Evolutionary conservation across 2,797 vertebrate genomes (phyloP).

Genomic region (Acipenser oxyrinchus): DNA sequence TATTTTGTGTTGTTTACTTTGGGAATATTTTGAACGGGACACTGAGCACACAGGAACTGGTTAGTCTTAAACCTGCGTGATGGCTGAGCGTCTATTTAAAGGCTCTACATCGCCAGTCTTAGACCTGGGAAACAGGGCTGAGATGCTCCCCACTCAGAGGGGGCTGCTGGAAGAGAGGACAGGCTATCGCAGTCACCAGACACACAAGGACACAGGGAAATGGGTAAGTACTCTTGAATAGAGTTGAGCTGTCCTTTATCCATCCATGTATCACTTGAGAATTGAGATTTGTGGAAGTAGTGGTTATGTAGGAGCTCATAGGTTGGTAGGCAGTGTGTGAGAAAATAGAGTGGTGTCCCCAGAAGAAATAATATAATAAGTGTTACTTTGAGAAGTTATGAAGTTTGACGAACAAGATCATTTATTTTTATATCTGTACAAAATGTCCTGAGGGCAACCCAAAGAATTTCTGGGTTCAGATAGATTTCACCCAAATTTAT

Average conservation of each 20-base stretch:
- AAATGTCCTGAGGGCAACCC: no score
- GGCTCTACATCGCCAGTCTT: slow-evolving; percentile 31
- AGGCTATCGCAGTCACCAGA: slow-evolving; percentile 10
- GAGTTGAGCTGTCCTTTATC: neutral
- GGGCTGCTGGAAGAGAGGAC: slow-evolving; percentile 26
- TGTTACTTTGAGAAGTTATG: no score
- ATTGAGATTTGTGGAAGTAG: neutral
- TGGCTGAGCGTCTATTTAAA: slow-evolving; percentile 43
- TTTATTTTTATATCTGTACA: no score
- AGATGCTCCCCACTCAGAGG: slow-evolving; percentile 6
- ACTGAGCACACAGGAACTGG: slow-evolving; percentile 13
- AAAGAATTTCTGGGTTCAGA: no score
- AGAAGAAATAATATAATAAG: no score
- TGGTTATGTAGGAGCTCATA: no score
- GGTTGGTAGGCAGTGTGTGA: no score
- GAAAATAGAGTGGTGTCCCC: no score
- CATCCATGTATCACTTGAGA: neutral
- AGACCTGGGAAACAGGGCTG: slow-evolving; percentile 20
- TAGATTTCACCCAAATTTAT: no score
- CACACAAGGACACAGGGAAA: slow-evolving; percentile 38
- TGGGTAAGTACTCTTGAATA: slow-evolving; percentile 49
- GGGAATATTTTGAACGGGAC: neutral
- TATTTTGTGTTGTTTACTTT: no score
- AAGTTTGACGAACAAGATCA: no score
- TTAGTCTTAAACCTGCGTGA: slow-evolving; percentile 13